Percentiles rank a stretch among this genome's conserved stretches.
These are phyloP conservation scores for Ceyx margarethae DNA, from an alignment of 2,113 vertebrate species.

Conservation along the genomic window DNA sequence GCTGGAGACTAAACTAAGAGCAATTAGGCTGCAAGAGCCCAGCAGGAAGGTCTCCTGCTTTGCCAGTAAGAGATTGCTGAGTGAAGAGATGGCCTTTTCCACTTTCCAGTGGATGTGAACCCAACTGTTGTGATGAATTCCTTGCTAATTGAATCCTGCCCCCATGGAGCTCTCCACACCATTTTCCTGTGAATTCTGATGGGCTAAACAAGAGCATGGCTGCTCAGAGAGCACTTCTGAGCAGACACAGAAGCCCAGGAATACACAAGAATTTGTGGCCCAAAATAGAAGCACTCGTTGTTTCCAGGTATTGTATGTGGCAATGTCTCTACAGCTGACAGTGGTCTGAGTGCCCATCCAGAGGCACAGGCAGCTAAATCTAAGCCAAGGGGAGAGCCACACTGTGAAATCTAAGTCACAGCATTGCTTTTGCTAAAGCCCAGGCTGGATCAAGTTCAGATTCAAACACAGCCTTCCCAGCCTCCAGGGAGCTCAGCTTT, in stretches of 20 bases:
- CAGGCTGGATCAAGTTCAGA: not conserved
- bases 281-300: not conserved
- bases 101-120: not conserved
- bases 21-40: slow-evolving; percentile 18
- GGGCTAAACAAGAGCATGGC: not conserved
- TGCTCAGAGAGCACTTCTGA: not conserved
- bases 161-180: not conserved
- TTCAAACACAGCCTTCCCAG: not conserved
- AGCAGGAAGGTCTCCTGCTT: not conserved
- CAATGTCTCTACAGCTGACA: not conserved
- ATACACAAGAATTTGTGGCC: not conserved
- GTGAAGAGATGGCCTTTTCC: not conserved
- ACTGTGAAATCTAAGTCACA: not conserved
- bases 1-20: slow-evolving; percentile 28
- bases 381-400: not conserved
- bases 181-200: not conserved
- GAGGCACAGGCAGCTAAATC: not conserved
- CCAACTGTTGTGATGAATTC: not conserved
- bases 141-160: not conserved
- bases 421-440: not conserved
- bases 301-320: not conserved
- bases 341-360: not conserved
- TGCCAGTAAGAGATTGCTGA: slow-evolving; percentile 2
- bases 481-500: not conserved
- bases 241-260: not conserved